These are phyloP conservation scores for Drosophila barbarae DNA, from an alignment of 2,888 invertebrate genomes.

Conservation along the genomic window DNA sequence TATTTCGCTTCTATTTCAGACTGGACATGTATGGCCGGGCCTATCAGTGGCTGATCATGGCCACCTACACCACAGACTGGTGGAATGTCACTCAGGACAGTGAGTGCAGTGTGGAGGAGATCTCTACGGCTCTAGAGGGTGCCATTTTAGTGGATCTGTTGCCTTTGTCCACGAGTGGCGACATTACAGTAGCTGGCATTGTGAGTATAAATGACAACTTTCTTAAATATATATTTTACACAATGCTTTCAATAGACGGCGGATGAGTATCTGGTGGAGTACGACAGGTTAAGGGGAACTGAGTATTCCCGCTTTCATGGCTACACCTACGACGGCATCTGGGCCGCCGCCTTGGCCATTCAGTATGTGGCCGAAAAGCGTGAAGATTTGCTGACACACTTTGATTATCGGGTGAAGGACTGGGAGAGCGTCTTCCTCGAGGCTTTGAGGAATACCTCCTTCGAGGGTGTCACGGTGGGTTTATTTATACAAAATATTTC, in stretches of 20 bases:
- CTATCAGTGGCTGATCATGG: slow-evolving; percentile 97
- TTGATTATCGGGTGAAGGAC: slow-evolving; percentile 89
- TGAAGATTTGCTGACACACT: slow-evolving; percentile 90
- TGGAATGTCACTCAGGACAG: slow-evolving; percentile 84
- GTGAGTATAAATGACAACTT: slow-evolving; percentile 81
- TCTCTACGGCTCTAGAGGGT: slow-evolving; percentile 90
- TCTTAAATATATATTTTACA: background rate
- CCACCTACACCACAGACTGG: slow-evolving; percentile 89
- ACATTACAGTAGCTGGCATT: slow-evolving; percentile 92
- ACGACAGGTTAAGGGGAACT: slow-evolving; percentile 87
- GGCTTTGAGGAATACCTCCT: slow-evolving; percentile 94
- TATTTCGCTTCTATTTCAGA: slow-evolving; percentile 76
- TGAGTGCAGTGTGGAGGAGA: slow-evolving; percentile 86
- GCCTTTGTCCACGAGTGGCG: slow-evolving; percentile 91
- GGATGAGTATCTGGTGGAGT: slow-evolving; percentile 91
- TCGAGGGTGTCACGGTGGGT: slow-evolving; percentile 91
- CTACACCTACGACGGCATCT: slow-evolving; percentile 98
- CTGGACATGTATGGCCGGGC: slow-evolving; percentile 93
- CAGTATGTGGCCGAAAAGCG: slow-evolving; percentile 91
- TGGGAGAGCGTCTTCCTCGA: slow-evolving; percentile 94
- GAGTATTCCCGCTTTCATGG: slow-evolving; percentile 98
- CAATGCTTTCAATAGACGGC: slow-evolving; percentile 85
- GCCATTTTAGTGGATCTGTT: slow-evolving; percentile 93
- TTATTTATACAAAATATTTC: background rate
- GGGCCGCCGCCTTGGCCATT: slow-evolving; percentile 97